phyloP scores from a whole-genome alignment of 2,888 invertebrate genomes.

The Deroplatys truncata region DNA sequence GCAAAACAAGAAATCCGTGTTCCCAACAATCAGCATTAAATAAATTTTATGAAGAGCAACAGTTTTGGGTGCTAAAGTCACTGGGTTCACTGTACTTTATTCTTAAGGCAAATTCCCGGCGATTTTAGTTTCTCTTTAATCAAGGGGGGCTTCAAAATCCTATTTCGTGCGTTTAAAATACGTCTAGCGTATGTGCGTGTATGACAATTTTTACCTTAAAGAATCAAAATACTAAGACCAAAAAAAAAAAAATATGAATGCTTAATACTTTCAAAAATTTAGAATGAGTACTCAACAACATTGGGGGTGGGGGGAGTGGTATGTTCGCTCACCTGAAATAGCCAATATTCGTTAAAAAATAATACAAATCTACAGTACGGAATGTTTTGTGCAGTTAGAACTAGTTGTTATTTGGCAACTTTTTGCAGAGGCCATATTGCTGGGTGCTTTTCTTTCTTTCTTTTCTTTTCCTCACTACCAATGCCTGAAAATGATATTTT shows the following conservation, averaged over 20 bases:
- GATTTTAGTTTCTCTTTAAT: not conserved
- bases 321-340: not conserved
- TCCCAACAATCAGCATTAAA: not conserved
- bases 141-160: not conserved
- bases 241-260: not conserved
- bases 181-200: conserved; percentile 15
- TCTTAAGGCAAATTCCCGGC: conserved; percentile 26
- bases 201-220: not conserved
- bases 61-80: not conserved
- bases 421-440: conserved; percentile 6
- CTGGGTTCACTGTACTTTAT: not conserved
- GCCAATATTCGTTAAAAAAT: not conserved
- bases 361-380: conserved; percentile 35
- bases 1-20: no score
- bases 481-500: not conserved
- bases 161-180: not conserved
- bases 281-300: not conserved
- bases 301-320: not conserved
- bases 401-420: conserved; percentile 51
- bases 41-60: not conserved
- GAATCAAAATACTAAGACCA: not conserved
- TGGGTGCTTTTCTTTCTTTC: not conserved
- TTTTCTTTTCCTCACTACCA: not conserved
- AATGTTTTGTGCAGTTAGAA: conserved; percentile 47
- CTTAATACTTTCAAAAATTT: not conserved